A percentile compares a stretch with the other conserved stretches of the same genome.
phyloP scores from a whole-genome alignment of 2,113 vertebrate species.

The Cyprinodon brontotheroides region DNA sequence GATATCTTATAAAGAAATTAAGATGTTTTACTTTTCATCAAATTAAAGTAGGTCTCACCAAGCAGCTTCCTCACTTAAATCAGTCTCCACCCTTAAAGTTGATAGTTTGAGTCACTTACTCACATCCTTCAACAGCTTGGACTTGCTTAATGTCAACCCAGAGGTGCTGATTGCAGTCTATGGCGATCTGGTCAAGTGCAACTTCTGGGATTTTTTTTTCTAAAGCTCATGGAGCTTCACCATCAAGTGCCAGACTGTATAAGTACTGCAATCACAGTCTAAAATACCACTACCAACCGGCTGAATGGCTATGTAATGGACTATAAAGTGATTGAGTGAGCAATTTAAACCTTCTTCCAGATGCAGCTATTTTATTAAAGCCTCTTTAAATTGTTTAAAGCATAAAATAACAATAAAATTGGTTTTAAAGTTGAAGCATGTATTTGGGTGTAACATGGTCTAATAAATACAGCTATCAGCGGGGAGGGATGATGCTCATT shows the following conservation, averaged over 20 bases:
- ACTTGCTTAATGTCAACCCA: not conserved
- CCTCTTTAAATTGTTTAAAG: not conserved
- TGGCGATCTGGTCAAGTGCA: not conserved
- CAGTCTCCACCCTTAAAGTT: too few species aligned
- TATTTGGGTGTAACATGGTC: conserved; percentile 2
- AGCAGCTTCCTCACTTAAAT: not conserved
- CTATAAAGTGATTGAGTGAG: not conserved
- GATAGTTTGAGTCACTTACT: too few species aligned
- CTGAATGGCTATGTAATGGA: not conserved
- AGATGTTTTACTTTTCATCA: too few species aligned
- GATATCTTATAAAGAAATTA: too few species aligned
- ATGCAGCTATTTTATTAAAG: not conserved
- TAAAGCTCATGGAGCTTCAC: not conserved
- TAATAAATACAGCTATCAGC: conserved; percentile 31
- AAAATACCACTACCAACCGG: not conserved
- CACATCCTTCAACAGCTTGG: too few species aligned
- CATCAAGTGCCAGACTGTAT: not conserved
- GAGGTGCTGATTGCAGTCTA: not conserved
- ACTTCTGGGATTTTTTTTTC: not conserved
- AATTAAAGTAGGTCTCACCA: too few species aligned
- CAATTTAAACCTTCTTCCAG: not conserved
- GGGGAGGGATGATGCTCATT: conserved; percentile 49
- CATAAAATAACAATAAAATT: not conserved
- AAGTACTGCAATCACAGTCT: not conserved
- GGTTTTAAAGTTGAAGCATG: conserved; percentile 15